Base-by-base conservation (phyloP, 1,140 invertebrate genomes). In the Calliopsis andreniformis region DNA sequence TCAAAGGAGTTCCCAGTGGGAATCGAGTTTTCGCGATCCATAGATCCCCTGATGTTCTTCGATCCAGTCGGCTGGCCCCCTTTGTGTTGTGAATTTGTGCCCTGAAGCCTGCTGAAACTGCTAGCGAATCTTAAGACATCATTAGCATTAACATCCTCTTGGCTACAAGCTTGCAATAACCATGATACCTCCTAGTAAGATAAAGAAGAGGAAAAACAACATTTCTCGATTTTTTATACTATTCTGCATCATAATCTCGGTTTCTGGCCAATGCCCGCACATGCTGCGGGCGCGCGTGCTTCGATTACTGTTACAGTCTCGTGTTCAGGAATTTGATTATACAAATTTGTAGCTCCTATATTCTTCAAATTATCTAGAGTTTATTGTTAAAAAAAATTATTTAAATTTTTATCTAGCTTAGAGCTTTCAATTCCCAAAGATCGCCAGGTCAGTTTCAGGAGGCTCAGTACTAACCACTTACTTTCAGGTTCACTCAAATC, bases 401-500 rank as follows among this genome's bases (percentile, higher is more conserved):
- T n/a, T n/a, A n/a, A n/a, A n/a, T n/a, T n/a, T n/a, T n/a, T n/a
- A n/a, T n/a, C n/a, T n/a, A n/a, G n/a, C n/a, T n/a, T n/a, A n/a
- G n/a, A n/a, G n/a, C n/a, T n/a, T n/a, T n/a, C n/a, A n/a, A 45
- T 61, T 58, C 59, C 55, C 47, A 25, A n/a, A 45, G n/a, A n/a
- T n/a, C 16, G 32, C 2, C 7, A 58, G 51, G 49, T 67, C 76
- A 66, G 67, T 78, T 61, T 80, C 72, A 59, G 67, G 6, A 35
- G 56, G 55, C 32, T 23, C 51, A 23, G 18, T 79, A 88, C 83
- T 89, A 88, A 89, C 79, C 79, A 79, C 71, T 89, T 87, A 79
- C 77, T 89, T 89, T 73, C 88, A 89, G 88, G 86, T 87, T 85
- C 64, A 80, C 82, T 84, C 72, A 71, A 78, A 80, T 85, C 78